A percentile compares a stretch with the other conserved stretches of the same genome.
Evolutionary conservation across 1,140 invertebrate species (phyloP).

Genomic region (Cyrtorhinus lividipennis): DNA sequence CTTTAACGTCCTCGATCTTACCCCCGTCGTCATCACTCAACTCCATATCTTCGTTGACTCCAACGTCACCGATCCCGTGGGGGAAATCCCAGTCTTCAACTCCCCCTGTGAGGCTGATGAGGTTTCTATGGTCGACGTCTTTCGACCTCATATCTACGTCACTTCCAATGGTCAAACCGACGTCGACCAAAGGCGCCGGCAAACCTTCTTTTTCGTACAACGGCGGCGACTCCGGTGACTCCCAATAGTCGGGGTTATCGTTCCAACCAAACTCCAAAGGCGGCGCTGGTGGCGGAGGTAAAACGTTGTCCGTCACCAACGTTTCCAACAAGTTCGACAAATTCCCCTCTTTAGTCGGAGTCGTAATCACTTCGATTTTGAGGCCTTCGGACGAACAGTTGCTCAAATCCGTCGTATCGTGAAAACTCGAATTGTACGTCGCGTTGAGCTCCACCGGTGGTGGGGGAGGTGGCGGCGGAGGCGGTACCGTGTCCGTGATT

Average conservation of each 20-base stretch:
- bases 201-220: slow-evolving; percentile 42
- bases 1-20: slow-evolving; percentile 12
- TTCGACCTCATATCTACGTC: slow-evolving; percentile 24
- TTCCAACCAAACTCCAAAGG: slow-evolving; percentile 31
- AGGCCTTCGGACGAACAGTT: slow-evolving; percentile 7
- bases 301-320: slow-evolving; percentile 4
- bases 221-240: slow-evolving; percentile 44
- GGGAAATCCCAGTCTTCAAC: neutral
- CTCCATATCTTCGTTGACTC: slow-evolving; percentile 54
- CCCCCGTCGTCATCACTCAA: slow-evolving; percentile 48
- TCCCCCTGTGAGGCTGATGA: slow-evolving; percentile 60
- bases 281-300: slow-evolving; percentile 28
- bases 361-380: slow-evolving; percentile 13
- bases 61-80: slow-evolving; percentile 17
- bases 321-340: neutral
- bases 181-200: slow-evolving; percentile 39
- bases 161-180: neutral
- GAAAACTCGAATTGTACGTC: neutral
- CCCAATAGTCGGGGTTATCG: slow-evolving; percentile 16
- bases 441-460: neutral
- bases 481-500: neutral
- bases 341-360: neutral
- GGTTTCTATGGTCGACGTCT: slow-evolving; percentile 66
- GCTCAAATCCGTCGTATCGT: neutral
- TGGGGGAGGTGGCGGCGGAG: slow-evolving; percentile 18